These are phyloP conservation scores for Sphenopsis melanotis DNA, from an alignment of 2,797 vertebrate genomes.

Conservation along the genomic window DNA sequence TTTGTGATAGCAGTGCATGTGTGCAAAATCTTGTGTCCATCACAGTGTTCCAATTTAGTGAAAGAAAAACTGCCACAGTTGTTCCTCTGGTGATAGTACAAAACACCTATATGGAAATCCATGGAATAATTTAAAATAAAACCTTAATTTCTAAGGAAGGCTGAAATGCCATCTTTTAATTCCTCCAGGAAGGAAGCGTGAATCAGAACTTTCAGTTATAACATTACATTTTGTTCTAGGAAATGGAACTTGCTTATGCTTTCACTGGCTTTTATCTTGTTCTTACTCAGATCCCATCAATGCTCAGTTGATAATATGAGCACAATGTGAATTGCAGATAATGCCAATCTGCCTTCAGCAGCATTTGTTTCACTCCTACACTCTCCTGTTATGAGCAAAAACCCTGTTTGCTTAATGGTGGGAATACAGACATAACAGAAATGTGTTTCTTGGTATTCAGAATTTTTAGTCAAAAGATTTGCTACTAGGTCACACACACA, in stretches of 20 bases:
- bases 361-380: background rate
- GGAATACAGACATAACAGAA: background rate
- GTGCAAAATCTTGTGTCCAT: background rate
- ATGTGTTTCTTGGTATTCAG: background rate
- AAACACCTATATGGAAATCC: background rate
- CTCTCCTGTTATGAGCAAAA: background rate
- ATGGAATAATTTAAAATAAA: background rate
- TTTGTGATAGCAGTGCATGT: background rate
- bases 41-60: background rate
- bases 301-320: background rate
- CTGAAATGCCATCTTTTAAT: background rate
- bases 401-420: background rate
- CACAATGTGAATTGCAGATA: background rate
- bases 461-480: background rate
- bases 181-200: background rate
- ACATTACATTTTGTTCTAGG: background rate
- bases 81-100: background rate
- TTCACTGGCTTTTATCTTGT: constrained; percentile 7
- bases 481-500: background rate
- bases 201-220: background rate
- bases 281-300: background rate
- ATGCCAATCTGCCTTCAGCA: background rate
- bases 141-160: background rate
- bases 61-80: background rate
- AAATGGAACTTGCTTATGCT: background rate